Percentiles rank a stretch among this genome's conserved stretches.
phyloP scores from a whole-genome alignment of 1,140 invertebrate species.

The Cydia amplana region DNA sequence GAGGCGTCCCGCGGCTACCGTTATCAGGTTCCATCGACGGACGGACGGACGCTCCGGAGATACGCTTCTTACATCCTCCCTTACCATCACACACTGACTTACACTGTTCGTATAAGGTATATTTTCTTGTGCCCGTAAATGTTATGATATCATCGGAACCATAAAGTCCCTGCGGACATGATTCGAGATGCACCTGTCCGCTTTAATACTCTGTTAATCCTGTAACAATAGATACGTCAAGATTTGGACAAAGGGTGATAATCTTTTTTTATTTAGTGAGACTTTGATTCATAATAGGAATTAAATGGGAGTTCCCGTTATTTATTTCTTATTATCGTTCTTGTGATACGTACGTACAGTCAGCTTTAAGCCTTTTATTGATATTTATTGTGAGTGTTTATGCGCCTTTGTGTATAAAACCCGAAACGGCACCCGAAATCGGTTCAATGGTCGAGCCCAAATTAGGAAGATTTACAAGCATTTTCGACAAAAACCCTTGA shows the following conservation, averaged over 20 bases:
- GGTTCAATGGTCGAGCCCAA: constrained; percentile 4
- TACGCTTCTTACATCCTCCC: not conserved
- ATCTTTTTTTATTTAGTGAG: not conserved
- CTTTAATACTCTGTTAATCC: constrained; percentile 16
- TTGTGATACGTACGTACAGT: not conserved
- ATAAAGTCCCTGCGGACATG: constrained; percentile 15
- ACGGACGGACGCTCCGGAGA: not conserved
- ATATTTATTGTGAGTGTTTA: constrained; percentile 27
- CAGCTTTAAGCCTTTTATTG: constrained; percentile 3
- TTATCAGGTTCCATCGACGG: constrained; percentile 39
- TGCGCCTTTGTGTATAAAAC: constrained; percentile 15
- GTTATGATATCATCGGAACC: not conserved
- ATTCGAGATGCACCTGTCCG: constrained; percentile 25
- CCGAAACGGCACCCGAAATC: constrained; percentile 14
- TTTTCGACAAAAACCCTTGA: not conserved
- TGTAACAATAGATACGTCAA: constrained; percentile 25
- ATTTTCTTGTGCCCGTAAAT: not conserved
- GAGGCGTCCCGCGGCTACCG: constrained; percentile 43
- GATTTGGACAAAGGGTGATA: constrained; percentile 21
- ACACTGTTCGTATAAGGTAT: constrained; percentile 9
- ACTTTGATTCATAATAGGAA: not conserved
- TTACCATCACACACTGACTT: not conserved
- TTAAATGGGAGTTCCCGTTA: constrained; percentile 20
- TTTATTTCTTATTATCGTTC: constrained; percentile 17
- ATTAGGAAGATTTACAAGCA: not conserved